A percentile compares a stretch with the other conserved stretches of the same genome.
phyloP scores from a whole-genome alignment of 2,113 vertebrate species.

The Pyrgilauda ruficollis region DNA sequence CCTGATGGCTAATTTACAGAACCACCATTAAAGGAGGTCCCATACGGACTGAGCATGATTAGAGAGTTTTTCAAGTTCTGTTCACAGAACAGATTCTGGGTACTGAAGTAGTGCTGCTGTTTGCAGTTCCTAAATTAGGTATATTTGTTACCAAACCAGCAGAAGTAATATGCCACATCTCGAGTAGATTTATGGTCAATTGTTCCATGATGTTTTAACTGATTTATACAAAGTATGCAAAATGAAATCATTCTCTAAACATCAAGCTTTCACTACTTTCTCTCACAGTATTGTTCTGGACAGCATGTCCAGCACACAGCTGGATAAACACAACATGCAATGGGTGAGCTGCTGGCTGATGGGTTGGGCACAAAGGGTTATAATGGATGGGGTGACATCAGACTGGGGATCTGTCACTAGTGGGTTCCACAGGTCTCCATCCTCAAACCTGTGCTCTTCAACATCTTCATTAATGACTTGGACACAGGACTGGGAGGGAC shows the following conservation, averaged over 20 bases:
- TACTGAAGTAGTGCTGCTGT: neutral
- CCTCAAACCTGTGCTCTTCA: neutral
- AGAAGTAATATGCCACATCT: neutral
- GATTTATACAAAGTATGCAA: neutral
- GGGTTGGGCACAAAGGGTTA: neutral
- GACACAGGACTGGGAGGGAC: neutral
- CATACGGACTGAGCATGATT: neutral
- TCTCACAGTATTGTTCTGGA: neutral
- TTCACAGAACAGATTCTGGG: neutral
- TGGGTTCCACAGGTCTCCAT: neutral
- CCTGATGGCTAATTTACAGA: neutral
- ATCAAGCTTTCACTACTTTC: neutral
- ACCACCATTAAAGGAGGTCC: neutral
- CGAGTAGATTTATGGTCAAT: neutral
- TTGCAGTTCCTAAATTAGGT: neutral
- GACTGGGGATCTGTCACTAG: neutral
- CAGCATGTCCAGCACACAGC: neutral
- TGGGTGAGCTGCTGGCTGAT: no score
- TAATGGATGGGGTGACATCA: neutral
- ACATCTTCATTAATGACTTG: neutral
- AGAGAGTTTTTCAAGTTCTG: neutral
- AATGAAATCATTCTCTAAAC: neutral
- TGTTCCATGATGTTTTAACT: neutral
- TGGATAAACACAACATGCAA: neutral
- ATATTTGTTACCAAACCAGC: neutral